A percentile compares a stretch with the other conserved stretches of the same genome.
Evolutionary conservation across 2,797 vertebrate species (phyloP).

Genomic region (Notolepis coatsorum): DNA sequence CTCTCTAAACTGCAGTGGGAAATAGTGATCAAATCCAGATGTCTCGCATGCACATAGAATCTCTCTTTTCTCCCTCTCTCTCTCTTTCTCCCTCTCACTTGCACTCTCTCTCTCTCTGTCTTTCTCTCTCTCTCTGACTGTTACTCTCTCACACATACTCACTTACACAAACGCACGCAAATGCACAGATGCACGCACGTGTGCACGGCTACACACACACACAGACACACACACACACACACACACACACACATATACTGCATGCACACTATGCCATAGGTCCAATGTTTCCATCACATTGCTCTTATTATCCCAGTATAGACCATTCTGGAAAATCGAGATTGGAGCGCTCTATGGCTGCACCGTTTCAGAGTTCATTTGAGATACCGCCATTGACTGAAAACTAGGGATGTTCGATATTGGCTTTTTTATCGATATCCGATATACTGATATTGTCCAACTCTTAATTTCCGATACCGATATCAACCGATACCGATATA

Average conservation of each 20-base stretch:
- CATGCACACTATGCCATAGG: conserved; percentile 43
- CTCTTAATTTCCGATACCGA: too few species aligned
- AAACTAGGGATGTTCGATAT: too few species aligned
- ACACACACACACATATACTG: conserved; percentile 23
- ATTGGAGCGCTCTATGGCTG: conserved; percentile 4
- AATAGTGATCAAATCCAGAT: conserved; percentile 78
- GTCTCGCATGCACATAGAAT: conserved; percentile 45
- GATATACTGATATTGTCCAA: too few species aligned
- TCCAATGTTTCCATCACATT: conserved; percentile 65
- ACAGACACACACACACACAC: conserved; percentile 32
- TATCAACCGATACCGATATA: too few species aligned
- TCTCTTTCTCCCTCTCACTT: conserved; percentile 32
- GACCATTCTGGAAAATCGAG: conserved; percentile 11
- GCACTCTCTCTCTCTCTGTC: conserved; percentile 24
- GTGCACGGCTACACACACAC: conserved; percentile 25
- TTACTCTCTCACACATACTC: not conserved
- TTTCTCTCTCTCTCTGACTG: not conserved
- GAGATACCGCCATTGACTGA: too few species aligned
- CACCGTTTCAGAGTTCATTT: conserved; percentile 33
- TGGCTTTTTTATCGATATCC: too few species aligned
- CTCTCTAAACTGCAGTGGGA: conserved; percentile 51
- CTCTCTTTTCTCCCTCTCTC: conserved; percentile 44
- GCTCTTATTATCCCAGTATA: conserved; percentile 39
- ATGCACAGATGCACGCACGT: conserved; percentile 46
- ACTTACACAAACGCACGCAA: conserved; percentile 15